Percentiles rank a stretch among this genome's conserved stretches.
Evolutionary conservation across 1,140 invertebrate species (phyloP).

Genomic region (Psix sp.): DNA sequence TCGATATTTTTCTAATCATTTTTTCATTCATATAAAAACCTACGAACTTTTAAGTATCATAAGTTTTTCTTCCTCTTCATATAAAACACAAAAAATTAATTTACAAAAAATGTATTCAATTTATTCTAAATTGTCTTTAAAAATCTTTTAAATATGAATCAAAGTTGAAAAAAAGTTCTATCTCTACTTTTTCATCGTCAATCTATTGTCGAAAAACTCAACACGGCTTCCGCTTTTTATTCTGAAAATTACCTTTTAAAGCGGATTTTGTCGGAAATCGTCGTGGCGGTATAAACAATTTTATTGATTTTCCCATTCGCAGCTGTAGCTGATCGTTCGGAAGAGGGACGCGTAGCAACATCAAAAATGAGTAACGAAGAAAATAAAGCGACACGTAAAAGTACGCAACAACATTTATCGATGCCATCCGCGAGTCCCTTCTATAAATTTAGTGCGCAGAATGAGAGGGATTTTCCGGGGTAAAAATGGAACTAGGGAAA

Average conservation of each 20-base stretch:
- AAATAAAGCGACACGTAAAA: slow-evolving; percentile 18
- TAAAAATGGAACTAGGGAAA: slow-evolving; percentile 12
- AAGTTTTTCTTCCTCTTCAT: no score
- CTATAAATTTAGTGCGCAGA: slow-evolving; percentile 11
- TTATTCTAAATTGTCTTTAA: no score
- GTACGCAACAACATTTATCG: slow-evolving; percentile 25
- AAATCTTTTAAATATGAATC: no score
- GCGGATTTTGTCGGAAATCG: slow-evolving; percentile 18
- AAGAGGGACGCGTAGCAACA: slow-evolving; percentile 19
- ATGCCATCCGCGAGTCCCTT: slow-evolving; percentile 8
- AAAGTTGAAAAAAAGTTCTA: no score
- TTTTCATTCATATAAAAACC: no score
- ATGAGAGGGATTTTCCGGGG: slow-evolving; percentile 6
- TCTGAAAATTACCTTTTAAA: slow-evolving; percentile 26
- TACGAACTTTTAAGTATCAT: no score
- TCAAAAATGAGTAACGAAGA: slow-evolving; percentile 19
- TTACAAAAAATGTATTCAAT: no score
- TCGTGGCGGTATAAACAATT: slow-evolving; percentile 31
- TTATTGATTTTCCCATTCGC: slow-evolving; percentile 37
- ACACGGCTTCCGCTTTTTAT: slow-evolving; percentile 33
- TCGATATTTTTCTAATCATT: no score
- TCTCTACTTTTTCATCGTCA: slow-evolving; percentile 22
- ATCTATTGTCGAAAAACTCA: slow-evolving; percentile 14
- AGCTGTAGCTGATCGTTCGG: slow-evolving; percentile 33
- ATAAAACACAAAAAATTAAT: no score